phyloP scores from a whole-genome alignment of 2,113 vertebrate species.

The Mobula hypostoma region DNA sequence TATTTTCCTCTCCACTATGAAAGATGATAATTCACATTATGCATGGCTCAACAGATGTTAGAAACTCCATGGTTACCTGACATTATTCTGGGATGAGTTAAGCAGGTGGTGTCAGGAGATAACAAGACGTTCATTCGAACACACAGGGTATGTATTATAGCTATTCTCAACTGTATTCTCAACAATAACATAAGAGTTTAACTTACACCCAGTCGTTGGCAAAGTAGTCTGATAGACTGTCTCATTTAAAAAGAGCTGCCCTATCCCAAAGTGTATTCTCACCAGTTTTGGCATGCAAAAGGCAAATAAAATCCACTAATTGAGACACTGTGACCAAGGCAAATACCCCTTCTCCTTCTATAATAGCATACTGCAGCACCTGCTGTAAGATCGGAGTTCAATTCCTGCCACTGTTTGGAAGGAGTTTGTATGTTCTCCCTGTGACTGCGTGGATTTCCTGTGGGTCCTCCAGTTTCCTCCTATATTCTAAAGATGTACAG shows the following conservation, averaged over 20 bases:
- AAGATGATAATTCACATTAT: background rate
- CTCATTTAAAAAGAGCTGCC: background rate
- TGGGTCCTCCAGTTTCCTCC: too few relatives aligned
- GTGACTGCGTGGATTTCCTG: too few relatives aligned
- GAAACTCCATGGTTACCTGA: background rate
- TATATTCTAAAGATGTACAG: too few relatives aligned
- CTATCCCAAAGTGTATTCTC: background rate
- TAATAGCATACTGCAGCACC: too few relatives aligned
- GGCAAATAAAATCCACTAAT: too few relatives aligned
- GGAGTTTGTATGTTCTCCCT: too few relatives aligned
- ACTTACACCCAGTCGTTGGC: background rate
- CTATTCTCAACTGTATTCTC: background rate
- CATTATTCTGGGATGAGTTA: background rate
- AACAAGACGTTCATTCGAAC: background rate
- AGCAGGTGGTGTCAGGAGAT: background rate
- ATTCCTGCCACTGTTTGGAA: too few relatives aligned
- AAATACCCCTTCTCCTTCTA: background rate
- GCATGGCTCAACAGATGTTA: background rate
- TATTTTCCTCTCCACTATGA: background rate
- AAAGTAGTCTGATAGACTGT: too few relatives aligned
- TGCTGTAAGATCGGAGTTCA: too few relatives aligned
- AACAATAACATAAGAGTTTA: background rate
- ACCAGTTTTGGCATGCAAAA: too few relatives aligned
- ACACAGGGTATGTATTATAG: background rate
- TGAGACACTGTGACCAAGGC: background rate